Base-by-base conservation (phyloP, 2,888 invertebrate species). In the Ormyrus labotus region DNA sequence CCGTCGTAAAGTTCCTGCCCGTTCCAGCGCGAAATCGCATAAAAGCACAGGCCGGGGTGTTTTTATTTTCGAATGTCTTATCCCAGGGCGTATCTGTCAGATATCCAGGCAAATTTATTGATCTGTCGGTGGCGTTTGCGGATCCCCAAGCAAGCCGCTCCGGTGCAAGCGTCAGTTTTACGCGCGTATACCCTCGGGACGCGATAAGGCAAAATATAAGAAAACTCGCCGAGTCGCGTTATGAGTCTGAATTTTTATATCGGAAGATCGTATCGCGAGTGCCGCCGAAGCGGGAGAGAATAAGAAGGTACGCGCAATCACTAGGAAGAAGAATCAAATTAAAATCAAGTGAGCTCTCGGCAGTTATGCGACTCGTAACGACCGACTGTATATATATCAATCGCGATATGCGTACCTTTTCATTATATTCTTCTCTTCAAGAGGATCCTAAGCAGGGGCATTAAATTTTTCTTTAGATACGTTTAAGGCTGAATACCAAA, bases 171-270 rank as follows among this genome's bases (percentile, higher is more conserved):
- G 85, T 87, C 85, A 85, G 86, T 86, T 89, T 90, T 89, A 89
- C 86, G 87, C 84, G 82, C 84, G 83, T 81, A 51, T 68, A 84
- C 87, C 87, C 87, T 83, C 75, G 87, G 86, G 86, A 86, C 84
- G 83, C 81, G 88, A 89, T 88, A 89, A 89, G 87, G 81, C 78
- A 84, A 85, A 85, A 84, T 83, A 85, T 84, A 86, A 86, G 86
- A 83, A 85, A 84, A 84, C 84, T 83, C 83, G 81, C 83, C 79
- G 84, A 84, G 85, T 85, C 84, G 83, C 85, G 86, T 86, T 87
- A 86, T 84, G 86, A 87, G 87, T 87, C 86, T 88, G 88, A 89
- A 89, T 89, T 90, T 90, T 89, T 89, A 89, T 89, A 89, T 86
- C 84, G 85, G 82, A 55, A 81, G 81, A 82, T 82, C 75, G 70